These are phyloP conservation scores for Paedocypris micromegethes DNA, from an alignment of 2,797 vertebrate genomes.

Conservation along the genomic window DNA sequence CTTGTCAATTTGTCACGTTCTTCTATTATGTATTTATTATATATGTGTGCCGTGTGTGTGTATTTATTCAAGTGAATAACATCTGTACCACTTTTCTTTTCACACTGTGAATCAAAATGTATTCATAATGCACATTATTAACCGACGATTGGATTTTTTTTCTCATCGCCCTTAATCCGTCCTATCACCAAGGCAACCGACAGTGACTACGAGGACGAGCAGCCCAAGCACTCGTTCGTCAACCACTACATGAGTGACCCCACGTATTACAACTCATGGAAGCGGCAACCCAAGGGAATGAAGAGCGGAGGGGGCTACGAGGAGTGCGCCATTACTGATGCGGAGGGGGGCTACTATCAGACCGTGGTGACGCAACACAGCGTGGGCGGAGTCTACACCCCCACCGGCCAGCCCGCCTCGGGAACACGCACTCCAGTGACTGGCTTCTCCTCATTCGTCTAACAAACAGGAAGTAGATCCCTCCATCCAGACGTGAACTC, in stretches of 20 bases:
- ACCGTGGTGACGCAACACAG: slow-evolving; percentile 94
- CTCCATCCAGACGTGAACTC: background rate
- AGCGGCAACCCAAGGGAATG: slow-evolving; percentile 83
- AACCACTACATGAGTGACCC: slow-evolving; percentile 99
- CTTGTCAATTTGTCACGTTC: no score
- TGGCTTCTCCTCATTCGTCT: slow-evolving; percentile 96
- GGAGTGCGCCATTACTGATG: slow-evolving; percentile 75
- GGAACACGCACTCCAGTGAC: slow-evolving; percentile 89
- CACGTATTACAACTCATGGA: slow-evolving; percentile 95
- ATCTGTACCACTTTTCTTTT: no score
- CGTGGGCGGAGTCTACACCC: slow-evolving; percentile 84
- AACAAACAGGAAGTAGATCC: slow-evolving; percentile 51
- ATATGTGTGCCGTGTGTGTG: no score
- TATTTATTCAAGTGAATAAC: no score
- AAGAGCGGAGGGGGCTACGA: slow-evolving; percentile 71
- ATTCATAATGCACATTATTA: no score
- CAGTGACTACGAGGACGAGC: slow-evolving; percentile 88
- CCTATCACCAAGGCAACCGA: slow-evolving; percentile 71
- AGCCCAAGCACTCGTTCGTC: slow-evolving; percentile 92
- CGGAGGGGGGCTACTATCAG: slow-evolving; percentile 81
- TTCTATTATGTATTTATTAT: no score
- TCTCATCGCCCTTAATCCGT: background rate
- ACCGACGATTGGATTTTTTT: background rate
- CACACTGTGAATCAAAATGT: no score
- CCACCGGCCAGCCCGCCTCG: slow-evolving; percentile 77